Percentiles rank a stretch among this genome's conserved stretches.
These are phyloP conservation scores for Drosophila paulistorum DNA, from an alignment of 1,140 invertebrate species.

Conservation along the genomic window DNA sequence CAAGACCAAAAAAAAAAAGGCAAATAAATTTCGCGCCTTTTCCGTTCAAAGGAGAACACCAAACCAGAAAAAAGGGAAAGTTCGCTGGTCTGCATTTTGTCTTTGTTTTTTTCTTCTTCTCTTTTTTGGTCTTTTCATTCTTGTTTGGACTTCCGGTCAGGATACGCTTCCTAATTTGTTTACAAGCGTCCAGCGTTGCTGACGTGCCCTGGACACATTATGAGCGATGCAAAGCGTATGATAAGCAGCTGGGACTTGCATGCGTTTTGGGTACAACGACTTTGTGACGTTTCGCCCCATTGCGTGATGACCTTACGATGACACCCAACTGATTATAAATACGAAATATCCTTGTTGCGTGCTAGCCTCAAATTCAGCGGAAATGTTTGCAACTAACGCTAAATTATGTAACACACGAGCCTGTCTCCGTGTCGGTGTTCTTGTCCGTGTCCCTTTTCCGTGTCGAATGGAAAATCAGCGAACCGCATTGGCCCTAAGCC, in stretches of 20 bases:
- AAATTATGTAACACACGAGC: slow-evolving; percentile 76
- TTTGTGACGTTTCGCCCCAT: slow-evolving; percentile 53
- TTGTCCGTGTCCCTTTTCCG: slow-evolving; percentile 3
- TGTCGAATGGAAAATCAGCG: slow-evolving; percentile 69
- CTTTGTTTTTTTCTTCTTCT: too few relatives aligned
- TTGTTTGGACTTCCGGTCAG: slow-evolving; percentile 73
- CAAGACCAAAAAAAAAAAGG: slow-evolving; percentile 18
- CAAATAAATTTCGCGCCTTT: slow-evolving; percentile 75
- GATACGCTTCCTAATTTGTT: slow-evolving; percentile 79
- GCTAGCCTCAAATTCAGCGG: slow-evolving; percentile 72
- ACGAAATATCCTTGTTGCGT: slow-evolving; percentile 68
- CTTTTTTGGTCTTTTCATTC: slow-evolving; percentile 33
- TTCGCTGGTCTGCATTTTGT: slow-evolving; percentile 41
- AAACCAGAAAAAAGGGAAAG: slow-evolving; percentile 55
- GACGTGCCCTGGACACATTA: slow-evolving; percentile 69
- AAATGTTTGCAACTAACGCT: slow-evolving; percentile 77
- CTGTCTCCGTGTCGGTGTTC: background rate
- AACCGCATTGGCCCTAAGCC: slow-evolving; percentile 70
- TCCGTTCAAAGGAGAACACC: slow-evolving; percentile 28
- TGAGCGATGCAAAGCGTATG: slow-evolving; percentile 65
- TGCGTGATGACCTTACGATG: slow-evolving; percentile 81
- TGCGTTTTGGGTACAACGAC: slow-evolving; percentile 32
- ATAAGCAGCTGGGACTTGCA: slow-evolving; percentile 42
- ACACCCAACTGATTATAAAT: slow-evolving; percentile 79
- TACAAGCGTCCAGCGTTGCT: slow-evolving; percentile 57